Conservation (phyloP, 1,140 invertebrate genomes). For the Tetranychus urticae region DNA sequence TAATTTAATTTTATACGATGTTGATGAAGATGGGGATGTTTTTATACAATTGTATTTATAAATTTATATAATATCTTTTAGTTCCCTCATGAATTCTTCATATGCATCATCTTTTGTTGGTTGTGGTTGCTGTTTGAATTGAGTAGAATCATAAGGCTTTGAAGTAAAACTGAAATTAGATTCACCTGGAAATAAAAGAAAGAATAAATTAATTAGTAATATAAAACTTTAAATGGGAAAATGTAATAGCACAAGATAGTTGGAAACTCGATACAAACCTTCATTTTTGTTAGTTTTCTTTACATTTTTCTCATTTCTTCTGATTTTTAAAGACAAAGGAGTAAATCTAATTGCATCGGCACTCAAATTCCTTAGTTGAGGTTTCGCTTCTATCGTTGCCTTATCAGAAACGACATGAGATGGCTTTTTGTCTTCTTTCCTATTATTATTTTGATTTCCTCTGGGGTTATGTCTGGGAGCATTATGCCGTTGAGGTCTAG, state of each 20-base stretch:
- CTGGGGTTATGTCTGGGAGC: constrained; percentile 27
- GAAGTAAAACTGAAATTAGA: background rate
- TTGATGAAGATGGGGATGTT: no score
- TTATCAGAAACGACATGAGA: constrained; percentile 14
- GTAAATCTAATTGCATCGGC: constrained; percentile 86
- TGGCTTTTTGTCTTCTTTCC: constrained; percentile 9
- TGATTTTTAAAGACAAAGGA: constrained; percentile 67
- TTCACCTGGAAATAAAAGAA: background rate
- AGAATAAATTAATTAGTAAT: background rate
- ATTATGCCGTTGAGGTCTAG: background rate
- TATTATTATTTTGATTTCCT: background rate
- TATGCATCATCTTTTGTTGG: constrained; percentile 90
- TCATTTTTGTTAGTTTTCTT: constrained; percentile 9
- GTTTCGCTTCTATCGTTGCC: constrained; percentile 74
- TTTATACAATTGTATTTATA: no score
- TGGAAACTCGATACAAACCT: background rate
- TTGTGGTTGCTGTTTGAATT: constrained; percentile 10
- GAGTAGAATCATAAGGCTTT: background rate
- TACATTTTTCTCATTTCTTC: constrained; percentile 37
- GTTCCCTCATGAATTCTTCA: constrained; percentile 92
- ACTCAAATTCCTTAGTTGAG: constrained; percentile 72
- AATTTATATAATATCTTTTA: constrained; percentile 59
- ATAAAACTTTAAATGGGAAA: background rate
- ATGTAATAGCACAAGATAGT: background rate
- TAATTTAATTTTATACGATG: no score